These are phyloP conservation scores for Chrysochloris asiatica DNA, from an alignment of 2,113 vertebrate species.

Conservation along the genomic window DNA sequence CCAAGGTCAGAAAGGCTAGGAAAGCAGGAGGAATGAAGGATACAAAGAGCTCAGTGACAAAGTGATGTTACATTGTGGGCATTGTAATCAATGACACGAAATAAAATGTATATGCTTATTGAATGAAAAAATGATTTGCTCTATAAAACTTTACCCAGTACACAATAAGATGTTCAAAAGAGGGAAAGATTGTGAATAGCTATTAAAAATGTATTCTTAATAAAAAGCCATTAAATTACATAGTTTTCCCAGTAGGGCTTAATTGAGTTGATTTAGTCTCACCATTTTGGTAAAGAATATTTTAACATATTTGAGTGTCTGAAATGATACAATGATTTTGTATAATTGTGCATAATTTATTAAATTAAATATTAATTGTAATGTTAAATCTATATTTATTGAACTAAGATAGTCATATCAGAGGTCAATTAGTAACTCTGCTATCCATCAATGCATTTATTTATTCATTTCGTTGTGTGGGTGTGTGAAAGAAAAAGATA, in stretches of 20 bases:
- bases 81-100: too few relatives aligned
- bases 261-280: conserved; percentile 17
- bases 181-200: too few relatives aligned
- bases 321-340: background rate
- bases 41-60: too few relatives aligned
- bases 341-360: too few relatives aligned
- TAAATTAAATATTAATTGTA: too few relatives aligned
- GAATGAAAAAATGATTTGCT: too few relatives aligned
- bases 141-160: too few relatives aligned
- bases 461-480: background rate
- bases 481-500: background rate
- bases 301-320: background rate
- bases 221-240: background rate
- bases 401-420: background rate
- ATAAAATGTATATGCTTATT: too few relatives aligned
- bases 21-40: too few relatives aligned
- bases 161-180: too few relatives aligned
- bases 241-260: background rate
- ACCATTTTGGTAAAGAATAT: background rate
- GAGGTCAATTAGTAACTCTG: conserved; percentile 9
- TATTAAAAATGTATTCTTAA: background rate
- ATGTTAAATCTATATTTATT: conserved; percentile 19
- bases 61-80: too few relatives aligned
- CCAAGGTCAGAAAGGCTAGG: too few relatives aligned
- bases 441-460: background rate